These are phyloP conservation scores for Grapholita molesta DNA, from an alignment of 1,140 invertebrate genomes.

Conservation along the genomic window DNA sequence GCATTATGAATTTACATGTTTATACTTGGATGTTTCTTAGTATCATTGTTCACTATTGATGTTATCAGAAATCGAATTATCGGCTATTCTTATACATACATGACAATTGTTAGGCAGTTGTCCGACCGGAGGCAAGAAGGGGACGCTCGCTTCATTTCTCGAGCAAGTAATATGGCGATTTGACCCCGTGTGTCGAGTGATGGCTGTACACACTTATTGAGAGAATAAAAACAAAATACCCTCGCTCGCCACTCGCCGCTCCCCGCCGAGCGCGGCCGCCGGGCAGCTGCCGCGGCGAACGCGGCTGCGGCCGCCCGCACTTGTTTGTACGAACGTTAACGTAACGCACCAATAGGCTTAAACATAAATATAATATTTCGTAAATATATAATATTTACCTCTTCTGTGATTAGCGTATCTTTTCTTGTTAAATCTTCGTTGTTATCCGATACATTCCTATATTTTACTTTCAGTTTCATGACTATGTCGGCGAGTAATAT, in stretches of 20 bases:
- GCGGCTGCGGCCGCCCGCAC: neutral
- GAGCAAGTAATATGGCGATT: neutral
- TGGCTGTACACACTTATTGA: neutral
- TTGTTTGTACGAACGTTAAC: constrained; percentile 6
- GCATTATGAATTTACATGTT: constrained; percentile 52
- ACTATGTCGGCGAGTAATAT: constrained; percentile 23
- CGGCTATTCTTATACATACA: constrained; percentile 15
- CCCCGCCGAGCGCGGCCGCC: neutral
- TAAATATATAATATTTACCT: constrained; percentile 70
- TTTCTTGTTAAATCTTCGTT: constrained; percentile 58
- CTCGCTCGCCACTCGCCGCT: neutral
- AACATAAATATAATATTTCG: constrained; percentile 36
- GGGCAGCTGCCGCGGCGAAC: neutral
- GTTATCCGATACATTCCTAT: constrained; percentile 68
- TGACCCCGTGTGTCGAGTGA: neutral
- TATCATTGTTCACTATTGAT: constrained; percentile 59
- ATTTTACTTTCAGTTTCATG: neutral
- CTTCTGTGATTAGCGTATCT: constrained; percentile 66
- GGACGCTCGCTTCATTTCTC: neutral
- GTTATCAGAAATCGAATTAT: constrained; percentile 48
- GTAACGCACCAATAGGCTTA: constrained; percentile 40
- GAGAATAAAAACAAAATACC: neutral
- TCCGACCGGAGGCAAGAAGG: neutral
- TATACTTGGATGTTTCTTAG: constrained; percentile 58
- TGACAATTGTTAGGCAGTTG: neutral